Evolutionary conservation across 2,888 invertebrate genomes (phyloP), one percentile per base, ranked within the genome.

Genomic region (Malacosoma neustria): DNA sequence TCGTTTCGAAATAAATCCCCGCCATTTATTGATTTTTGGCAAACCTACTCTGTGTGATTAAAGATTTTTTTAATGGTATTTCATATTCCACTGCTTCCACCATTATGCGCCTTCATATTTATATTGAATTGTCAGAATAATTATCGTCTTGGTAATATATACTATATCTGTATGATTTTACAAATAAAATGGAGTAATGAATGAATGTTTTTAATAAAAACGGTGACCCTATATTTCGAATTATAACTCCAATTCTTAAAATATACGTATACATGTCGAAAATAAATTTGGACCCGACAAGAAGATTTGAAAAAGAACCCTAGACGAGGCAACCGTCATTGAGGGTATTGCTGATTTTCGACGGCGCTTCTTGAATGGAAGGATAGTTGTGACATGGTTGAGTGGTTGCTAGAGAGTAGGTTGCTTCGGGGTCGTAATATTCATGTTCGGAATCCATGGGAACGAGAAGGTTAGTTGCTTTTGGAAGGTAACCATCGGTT

Each of bases 291-390:
- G 81, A 81, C 80, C 79, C 80, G 67, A 70, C 66, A 54, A 57
- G 57, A 54, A 43, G 39, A 57, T 53, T 55, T 48, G 44, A 57
- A 54, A 48, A 22, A 22, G 6, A 22, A 22, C 38, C 39, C 80
- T 87, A 90, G 58, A 89, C 89, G 73, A 90, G 88, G 64, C 90
- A 90, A 43, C 89, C 89, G 56, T 89, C 89, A 60, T 89, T 89
- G 50, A 89, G 76, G 54, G 87, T 87, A 62, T 74, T 87, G 54
- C 75, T 81, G 59, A 87, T 85, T 71, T 87, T 88, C 14, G 57
- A 52, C 57, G 87, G 87, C 30, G 70, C 46, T 40, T 86, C 87
- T 36, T 73, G 63, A 22, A 77, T 67, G 30, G 75, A 69, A 29
- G 79, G 82, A 54, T 88, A 88, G 37, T 81, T 87, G 56, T 89